A percentile compares a stretch with the other conserved stretches of the same genome.
Conservation (phyloP, 2,888 invertebrate species). For the Tachina fera region DNA sequence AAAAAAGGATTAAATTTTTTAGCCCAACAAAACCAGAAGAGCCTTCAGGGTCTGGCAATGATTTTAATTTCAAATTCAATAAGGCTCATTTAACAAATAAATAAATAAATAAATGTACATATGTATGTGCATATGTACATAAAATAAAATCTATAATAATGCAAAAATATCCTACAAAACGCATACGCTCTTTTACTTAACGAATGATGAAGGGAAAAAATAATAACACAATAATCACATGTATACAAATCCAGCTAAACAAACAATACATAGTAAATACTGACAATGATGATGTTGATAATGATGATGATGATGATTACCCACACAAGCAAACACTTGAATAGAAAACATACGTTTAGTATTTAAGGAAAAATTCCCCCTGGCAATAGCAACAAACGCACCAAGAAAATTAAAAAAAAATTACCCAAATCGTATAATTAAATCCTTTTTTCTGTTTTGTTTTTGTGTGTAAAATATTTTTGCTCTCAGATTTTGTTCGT, state of each 20-base stretch:
- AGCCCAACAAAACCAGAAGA: conserved; percentile 17
- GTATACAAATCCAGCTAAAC: conserved; percentile 33
- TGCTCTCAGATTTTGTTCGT: conserved; percentile 31
- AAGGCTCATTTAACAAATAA: conserved; percentile 69
- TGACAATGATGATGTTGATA: conserved; percentile 45
- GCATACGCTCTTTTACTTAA: conserved; percentile 3
- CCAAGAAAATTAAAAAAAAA: conserved; percentile 40
- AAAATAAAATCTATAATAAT: conserved; percentile 48
- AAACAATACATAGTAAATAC: conserved; percentile 13
- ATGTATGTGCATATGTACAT: conserved; percentile 6
- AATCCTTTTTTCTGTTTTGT: conserved; percentile 76
- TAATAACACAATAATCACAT: conserved; percentile 28
- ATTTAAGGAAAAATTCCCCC: conserved; percentile 20
- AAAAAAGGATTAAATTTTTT: conserved; percentile 58
- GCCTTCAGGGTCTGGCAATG: conserved; percentile 31
- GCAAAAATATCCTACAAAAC: conserved; percentile 47
- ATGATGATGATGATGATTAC: conserved; percentile 37
- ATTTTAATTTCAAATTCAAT: conserved; percentile 53
- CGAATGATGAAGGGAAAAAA: background rate
- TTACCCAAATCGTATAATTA: conserved; percentile 81
- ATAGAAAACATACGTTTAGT: conserved; percentile 61
- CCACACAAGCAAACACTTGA: conserved; percentile 60
- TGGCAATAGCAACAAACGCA: conserved; percentile 15
- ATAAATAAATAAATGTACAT: conserved; percentile 24
- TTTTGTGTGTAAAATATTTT: background rate